phyloP scores from a whole-genome alignment of 2,113 vertebrate genomes.

The Brachyhypopomus occidentalis region DNA sequence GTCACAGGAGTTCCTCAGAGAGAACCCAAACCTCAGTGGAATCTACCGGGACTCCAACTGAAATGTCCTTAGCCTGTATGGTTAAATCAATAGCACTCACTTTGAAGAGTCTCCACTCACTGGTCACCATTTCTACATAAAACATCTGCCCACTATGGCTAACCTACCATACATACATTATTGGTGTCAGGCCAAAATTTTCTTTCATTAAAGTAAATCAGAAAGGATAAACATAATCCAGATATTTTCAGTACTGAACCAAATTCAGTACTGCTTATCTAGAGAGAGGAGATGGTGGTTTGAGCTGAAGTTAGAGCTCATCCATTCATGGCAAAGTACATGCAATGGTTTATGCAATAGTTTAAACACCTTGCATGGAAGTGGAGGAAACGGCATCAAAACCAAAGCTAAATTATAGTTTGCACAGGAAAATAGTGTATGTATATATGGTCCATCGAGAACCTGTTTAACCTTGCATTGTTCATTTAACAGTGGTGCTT shows the following conservation, averaged over 20 bases:
- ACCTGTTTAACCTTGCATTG: not conserved
- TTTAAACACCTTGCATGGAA: not conserved
- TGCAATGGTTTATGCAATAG: not conserved
- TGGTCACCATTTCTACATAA: not conserved
- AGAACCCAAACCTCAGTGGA: conserved; percentile 3
- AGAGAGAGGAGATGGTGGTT: not conserved
- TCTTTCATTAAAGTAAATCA: too few relatives aligned
- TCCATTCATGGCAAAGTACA: not conserved
- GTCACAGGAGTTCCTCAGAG: not conserved
- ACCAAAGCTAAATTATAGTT: too few relatives aligned
- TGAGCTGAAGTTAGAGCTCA: not conserved
- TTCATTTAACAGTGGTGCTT: not conserved
- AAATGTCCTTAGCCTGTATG: conserved; percentile 21
- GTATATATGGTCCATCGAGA: not conserved
- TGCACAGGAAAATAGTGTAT: not conserved
- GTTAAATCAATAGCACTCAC: conserved; percentile 46
- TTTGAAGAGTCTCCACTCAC: conserved; percentile 17
- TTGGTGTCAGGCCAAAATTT: not conserved
- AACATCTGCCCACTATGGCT: conserved; percentile 23
- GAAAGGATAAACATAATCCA: not conserved
- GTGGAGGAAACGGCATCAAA: not conserved
- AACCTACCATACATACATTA: not conserved
- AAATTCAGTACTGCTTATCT: not conserved
- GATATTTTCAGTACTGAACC: not conserved
- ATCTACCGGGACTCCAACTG: conserved; percentile 5